Conservation (phyloP, 2,888 invertebrate genomes). For the Dryobota labecula region DNA sequence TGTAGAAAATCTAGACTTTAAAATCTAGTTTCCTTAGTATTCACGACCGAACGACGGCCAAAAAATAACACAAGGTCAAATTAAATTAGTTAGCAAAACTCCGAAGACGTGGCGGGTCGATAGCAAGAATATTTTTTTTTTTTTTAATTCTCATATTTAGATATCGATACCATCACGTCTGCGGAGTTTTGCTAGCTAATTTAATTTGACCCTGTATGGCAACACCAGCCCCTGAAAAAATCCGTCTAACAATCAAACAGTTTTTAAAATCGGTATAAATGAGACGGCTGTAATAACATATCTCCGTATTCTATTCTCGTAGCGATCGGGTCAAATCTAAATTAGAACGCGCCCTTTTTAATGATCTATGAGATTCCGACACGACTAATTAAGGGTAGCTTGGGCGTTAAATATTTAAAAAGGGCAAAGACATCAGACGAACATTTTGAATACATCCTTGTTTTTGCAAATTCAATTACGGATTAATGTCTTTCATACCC, state of each 20-base stretch:
- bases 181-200: no score
- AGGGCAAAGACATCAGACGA: conserved; percentile 35
- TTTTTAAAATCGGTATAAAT: conserved; percentile 5
- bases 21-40: not conserved
- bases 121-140: no score
- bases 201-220: no score
- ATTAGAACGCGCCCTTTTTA: conserved; percentile 55
- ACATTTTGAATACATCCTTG: conserved; percentile 17
- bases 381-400: conserved; percentile 39
- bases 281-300: conserved; percentile 31
- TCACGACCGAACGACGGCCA: not conserved
- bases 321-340: conserved; percentile 30
- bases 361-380: conserved; percentile 50
- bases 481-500: not conserved
- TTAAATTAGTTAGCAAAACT: no score
- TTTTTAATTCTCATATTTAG: no score
- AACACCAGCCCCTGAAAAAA: not conserved
- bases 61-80: no score
- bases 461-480: conserved; percentile 24
- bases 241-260: not conserved
- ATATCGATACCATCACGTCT: no score
- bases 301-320: conserved; percentile 36
- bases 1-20: not conserved
- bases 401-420: conserved; percentile 45
- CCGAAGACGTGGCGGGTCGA: no score